Percentiles rank a stretch among this genome's conserved stretches.
Conservation (phyloP, 2,113 vertebrate genomes). For the Eira barbara region DNA sequence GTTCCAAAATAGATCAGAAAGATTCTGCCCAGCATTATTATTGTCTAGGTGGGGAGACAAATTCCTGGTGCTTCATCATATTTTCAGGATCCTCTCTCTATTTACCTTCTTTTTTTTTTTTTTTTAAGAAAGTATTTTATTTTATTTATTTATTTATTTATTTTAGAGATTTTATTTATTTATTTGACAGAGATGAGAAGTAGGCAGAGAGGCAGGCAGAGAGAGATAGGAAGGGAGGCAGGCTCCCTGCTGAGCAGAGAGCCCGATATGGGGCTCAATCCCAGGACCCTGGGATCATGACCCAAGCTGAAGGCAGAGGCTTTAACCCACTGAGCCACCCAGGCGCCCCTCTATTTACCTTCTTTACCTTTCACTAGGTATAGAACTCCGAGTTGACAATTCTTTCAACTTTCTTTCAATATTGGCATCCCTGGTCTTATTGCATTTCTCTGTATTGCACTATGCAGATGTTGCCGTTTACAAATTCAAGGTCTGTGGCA, state of each 20-base stretch:
- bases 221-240: too few relatives aligned
- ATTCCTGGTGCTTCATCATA: background rate
- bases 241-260: too few relatives aligned
- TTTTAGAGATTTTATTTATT: too few relatives aligned
- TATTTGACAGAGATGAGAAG: too few relatives aligned
- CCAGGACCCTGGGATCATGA: too few relatives aligned
- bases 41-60: background rate
- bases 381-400: background rate
- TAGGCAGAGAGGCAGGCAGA: too few relatives aligned
- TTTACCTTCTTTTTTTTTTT: background rate
- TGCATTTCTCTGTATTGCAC: background rate
- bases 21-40: background rate
- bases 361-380: background rate
- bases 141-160: too few relatives aligned
- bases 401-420: background rate
- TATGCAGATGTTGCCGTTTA: background rate
- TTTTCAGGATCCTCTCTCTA: background rate
- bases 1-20: background rate
- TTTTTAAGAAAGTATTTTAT: too few relatives aligned
- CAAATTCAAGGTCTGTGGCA: background rate
- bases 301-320: too few relatives aligned
- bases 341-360: background rate
- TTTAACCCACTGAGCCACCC: too few relatives aligned
- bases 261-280: too few relatives aligned
- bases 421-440: background rate